Conservation (phyloP, 2,113 vertebrate genomes). For the Rhinoderma darwinii region DNA sequence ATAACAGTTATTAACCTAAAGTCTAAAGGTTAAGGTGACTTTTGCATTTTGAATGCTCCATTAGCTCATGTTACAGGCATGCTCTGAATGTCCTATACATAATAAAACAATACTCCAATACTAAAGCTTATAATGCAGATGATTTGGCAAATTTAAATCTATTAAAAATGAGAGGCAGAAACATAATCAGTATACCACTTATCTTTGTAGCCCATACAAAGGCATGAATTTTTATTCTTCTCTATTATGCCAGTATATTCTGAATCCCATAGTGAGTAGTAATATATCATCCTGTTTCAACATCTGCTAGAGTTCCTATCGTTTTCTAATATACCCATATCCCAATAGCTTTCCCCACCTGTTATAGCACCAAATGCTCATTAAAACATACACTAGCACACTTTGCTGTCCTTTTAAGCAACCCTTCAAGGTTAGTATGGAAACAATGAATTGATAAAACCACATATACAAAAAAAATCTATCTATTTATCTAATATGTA, state of each 20-base stretch:
- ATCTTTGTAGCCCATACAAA: slow-evolving; percentile 73
- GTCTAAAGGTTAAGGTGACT: slow-evolving; percentile 38
- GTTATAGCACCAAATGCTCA: slow-evolving; percentile 80
- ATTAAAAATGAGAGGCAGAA: neutral
- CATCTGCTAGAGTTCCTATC: slow-evolving; percentile 82
- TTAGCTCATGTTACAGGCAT: slow-evolving; percentile 17
- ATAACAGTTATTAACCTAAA: slow-evolving; percentile 53
- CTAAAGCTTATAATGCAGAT: neutral
- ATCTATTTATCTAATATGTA: neutral
- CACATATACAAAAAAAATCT: neutral
- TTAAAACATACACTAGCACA: slow-evolving; percentile 77
- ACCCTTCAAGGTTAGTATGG: slow-evolving; percentile 79
- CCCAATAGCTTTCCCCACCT: slow-evolving; percentile 83
- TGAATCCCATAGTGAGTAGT: slow-evolving; percentile 81
- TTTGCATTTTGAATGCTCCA: slow-evolving; percentile 34
- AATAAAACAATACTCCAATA: slow-evolving; percentile 1
- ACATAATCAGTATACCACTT: neutral
- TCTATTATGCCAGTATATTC: slow-evolving; percentile 77
- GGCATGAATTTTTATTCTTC: slow-evolving; percentile 74
- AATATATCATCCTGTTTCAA: slow-evolving; percentile 83
- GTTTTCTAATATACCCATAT: slow-evolving; percentile 80
- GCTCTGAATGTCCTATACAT: neutral
- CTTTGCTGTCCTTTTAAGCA: slow-evolving; percentile 76
- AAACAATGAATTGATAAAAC: slow-evolving; percentile 71
- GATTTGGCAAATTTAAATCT: neutral